Conservation (phyloP, 35 echinoderm and acorn worm genomes). For the Anneissia japonica region DNA sequence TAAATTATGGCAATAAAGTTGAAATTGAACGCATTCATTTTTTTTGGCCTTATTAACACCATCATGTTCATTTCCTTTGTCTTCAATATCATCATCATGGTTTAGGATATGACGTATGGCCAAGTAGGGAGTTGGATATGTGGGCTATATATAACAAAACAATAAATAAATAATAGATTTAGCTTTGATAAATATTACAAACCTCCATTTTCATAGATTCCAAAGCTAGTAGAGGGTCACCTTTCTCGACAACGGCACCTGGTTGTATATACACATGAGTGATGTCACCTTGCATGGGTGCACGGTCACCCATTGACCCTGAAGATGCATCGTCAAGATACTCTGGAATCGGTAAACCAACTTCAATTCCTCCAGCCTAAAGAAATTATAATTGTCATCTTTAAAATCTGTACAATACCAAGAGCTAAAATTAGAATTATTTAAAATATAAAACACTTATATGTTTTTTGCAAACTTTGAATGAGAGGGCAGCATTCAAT, state of each 20-base stretch:
- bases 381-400: too few relatives aligned
- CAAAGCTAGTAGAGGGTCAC: conserved; percentile 68
- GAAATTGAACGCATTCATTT: background rate
- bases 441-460: too few relatives aligned
- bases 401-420: too few relatives aligned
- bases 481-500: too few relatives aligned
- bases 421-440: too few relatives aligned
- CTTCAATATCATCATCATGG: background rate
- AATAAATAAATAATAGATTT: too few relatives aligned
- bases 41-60: background rate
- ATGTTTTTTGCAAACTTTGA: too few relatives aligned
- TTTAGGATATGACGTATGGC: background rate
- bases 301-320: conserved; percentile 43
- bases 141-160: too few relatives aligned
- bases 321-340: conserved; percentile 40
- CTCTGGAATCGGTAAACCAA: conserved; percentile 62
- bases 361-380: conserved; percentile 75
- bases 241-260: conserved; percentile 64
- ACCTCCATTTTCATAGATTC: conserved; percentile 99
- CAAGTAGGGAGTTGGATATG: background rate
- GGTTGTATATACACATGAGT: conserved; percentile 72
- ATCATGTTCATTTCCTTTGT: background rate
- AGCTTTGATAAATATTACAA: too few relatives aligned
- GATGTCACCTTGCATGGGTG: conserved; percentile 88
- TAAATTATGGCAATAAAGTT: background rate